phyloP scores from a whole-genome alignment of 2,797 vertebrate genomes.

The Lemur catta region DNA sequence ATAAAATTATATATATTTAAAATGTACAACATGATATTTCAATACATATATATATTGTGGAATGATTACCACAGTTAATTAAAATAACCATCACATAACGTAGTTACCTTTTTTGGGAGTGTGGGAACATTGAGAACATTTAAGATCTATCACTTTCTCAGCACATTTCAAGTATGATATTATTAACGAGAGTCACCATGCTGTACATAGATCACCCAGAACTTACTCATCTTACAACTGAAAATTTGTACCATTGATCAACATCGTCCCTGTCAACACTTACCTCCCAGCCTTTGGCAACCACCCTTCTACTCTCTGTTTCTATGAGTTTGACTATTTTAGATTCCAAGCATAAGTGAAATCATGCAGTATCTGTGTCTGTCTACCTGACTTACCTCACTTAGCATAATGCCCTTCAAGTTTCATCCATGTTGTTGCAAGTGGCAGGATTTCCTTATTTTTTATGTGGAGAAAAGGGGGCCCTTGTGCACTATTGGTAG shows the following conservation, averaged over 20 bases:
- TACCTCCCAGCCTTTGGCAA: not conserved
- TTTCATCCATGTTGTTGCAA: not conserved
- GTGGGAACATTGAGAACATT: not conserved
- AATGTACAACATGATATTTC: not conserved
- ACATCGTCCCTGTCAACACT: not conserved
- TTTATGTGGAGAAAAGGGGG: not conserved
- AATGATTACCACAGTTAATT: not conserved
- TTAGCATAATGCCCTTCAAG: not conserved
- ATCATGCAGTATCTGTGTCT: no score
- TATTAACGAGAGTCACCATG: not conserved
- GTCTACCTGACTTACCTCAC: not conserved
- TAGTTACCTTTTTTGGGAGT: no score
- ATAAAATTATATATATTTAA: not conserved
- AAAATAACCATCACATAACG: not conserved
- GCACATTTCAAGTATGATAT: not conserved
- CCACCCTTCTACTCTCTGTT: not conserved
- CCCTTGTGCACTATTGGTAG: not conserved
- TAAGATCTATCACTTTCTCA: not conserved
- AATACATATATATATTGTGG: not conserved
- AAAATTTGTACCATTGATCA: not conserved
- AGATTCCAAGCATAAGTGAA: no score
- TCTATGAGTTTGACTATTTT: no score
- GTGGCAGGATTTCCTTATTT: not conserved
- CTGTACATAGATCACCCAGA: not conserved
- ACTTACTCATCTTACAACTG: not conserved